phyloP scores from a whole-genome alignment of 2,113 vertebrate genomes.

The Nesoenas mayeri region DNA sequence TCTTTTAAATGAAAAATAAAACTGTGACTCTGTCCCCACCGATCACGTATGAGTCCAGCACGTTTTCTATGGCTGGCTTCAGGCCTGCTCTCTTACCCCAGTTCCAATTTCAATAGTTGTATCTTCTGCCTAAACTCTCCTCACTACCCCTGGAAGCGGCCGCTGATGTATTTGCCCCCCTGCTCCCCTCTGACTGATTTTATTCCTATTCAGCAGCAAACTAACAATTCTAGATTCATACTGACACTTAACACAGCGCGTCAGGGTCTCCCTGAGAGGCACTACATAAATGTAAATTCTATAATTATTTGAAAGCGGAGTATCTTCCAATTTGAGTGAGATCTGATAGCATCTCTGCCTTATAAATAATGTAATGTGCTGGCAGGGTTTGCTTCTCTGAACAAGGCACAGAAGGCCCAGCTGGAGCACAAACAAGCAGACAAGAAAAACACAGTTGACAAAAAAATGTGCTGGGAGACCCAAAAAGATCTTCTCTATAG shows the following conservation, averaged over 20 bases:
- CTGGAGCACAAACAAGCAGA: constrained; percentile 39
- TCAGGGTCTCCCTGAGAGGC: constrained; percentile 23
- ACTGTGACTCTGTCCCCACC: not conserved
- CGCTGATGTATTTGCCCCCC: not conserved
- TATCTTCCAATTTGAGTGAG: constrained; percentile 54
- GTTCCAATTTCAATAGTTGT: not conserved
- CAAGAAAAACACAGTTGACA: constrained; percentile 23
- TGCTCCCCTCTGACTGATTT: not conserved
- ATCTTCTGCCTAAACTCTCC: not conserved
- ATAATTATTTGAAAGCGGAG: constrained; percentile 58
- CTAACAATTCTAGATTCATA: not conserved
- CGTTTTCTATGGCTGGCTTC: not conserved
- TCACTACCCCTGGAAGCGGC: not conserved
- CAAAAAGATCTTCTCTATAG: not conserved
- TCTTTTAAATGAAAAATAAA: not conserved
- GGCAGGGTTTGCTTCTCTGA: constrained; percentile 15
- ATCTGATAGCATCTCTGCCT: constrained; percentile 53
- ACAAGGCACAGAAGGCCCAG: constrained; percentile 41
- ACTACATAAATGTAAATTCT: constrained; percentile 53
- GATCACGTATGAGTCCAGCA: accelerated
- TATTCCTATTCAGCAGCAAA: not conserved
- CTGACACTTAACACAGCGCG: not conserved
- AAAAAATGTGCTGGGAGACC: constrained; percentile 3
- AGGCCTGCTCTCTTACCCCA: not conserved
- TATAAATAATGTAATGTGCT: constrained; percentile 61